These are phyloP conservation scores for Macrochelys suwanniensis DNA, from an alignment of 2,797 vertebrate genomes.

Conservation along the genomic window DNA sequence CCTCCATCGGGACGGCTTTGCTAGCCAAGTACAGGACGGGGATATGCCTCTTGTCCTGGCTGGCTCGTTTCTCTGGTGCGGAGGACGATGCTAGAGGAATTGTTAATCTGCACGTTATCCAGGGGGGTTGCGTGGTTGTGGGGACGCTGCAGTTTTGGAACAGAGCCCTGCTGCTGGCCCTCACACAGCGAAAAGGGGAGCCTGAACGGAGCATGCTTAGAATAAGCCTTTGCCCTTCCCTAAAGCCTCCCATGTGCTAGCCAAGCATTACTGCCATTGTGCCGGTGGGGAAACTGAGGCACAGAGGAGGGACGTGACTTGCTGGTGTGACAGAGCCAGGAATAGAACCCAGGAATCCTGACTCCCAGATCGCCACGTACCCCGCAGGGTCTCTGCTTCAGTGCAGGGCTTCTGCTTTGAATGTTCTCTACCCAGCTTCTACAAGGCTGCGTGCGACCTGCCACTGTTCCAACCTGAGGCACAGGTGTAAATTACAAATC, in stretches of 20 bases:
- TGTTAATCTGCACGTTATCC: not conserved
- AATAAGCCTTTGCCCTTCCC: not conserved
- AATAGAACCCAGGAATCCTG: not conserved
- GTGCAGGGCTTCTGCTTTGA: not conserved
- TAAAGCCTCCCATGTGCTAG: not conserved
- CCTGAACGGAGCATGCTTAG: not conserved
- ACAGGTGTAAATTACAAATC: too few species aligned
- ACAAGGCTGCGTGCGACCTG: too few species aligned
- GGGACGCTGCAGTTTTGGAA: not conserved
- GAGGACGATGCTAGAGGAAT: not conserved
- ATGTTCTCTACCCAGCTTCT: not conserved
- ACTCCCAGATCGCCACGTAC: not conserved
- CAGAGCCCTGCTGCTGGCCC: not conserved
- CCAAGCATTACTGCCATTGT: not conserved
- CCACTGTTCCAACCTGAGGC: too few species aligned
- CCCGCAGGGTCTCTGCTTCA: not conserved
- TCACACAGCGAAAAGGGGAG: not conserved
- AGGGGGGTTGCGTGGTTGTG: not conserved
- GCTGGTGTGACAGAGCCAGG: not conserved
- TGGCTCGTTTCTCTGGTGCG: not conserved
- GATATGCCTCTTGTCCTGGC: not conserved
- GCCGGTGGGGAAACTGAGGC: not conserved
- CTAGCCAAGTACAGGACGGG: not conserved
- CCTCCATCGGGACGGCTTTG: not conserved
- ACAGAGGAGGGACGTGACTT: not conserved